phyloP scores from a whole-genome alignment of 2,113 vertebrate genomes.

The Syngnathoides biaculeatus region DNA sequence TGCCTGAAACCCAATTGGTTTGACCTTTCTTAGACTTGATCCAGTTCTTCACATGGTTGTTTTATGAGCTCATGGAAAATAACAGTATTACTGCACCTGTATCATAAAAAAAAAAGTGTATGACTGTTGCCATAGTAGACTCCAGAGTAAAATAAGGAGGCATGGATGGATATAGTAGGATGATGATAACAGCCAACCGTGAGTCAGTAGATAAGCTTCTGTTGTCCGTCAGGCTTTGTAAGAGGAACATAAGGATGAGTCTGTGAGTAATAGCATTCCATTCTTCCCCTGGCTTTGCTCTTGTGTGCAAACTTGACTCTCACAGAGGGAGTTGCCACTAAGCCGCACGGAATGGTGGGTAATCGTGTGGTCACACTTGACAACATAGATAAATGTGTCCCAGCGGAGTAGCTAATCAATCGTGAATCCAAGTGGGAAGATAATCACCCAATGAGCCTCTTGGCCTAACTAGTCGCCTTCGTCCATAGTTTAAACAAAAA shows the following conservation, averaged over 20 bases:
- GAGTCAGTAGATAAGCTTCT: constrained; percentile 34
- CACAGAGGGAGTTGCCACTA: constrained; percentile 46
- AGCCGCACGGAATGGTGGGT: constrained; percentile 55
- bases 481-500: constrained; percentile 14
- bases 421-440: constrained; percentile 49
- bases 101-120: constrained; percentile 9
- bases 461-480: background rate
- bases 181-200: constrained; percentile 30
- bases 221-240: constrained; percentile 42
- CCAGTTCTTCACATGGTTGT: background rate
- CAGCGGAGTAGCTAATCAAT: constrained; percentile 58
- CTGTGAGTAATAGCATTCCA: constrained; percentile 46
- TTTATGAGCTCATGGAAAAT: background rate
- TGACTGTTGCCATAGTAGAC: constrained; percentile 12
- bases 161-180: constrained; percentile 24
- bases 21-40: constrained; percentile 13
- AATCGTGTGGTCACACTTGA: constrained; percentile 65
- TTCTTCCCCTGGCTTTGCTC: constrained; percentile 42
- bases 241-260: constrained; percentile 28
- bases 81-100: background rate
- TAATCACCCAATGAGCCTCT: constrained; percentile 45
- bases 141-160: constrained; percentile 27
- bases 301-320: constrained; percentile 48
- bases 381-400: constrained; percentile 56
- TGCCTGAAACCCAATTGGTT: background rate